Conservation (phyloP, 1,140 invertebrate genomes). For the Ceratosolen solmsi region DNA sequence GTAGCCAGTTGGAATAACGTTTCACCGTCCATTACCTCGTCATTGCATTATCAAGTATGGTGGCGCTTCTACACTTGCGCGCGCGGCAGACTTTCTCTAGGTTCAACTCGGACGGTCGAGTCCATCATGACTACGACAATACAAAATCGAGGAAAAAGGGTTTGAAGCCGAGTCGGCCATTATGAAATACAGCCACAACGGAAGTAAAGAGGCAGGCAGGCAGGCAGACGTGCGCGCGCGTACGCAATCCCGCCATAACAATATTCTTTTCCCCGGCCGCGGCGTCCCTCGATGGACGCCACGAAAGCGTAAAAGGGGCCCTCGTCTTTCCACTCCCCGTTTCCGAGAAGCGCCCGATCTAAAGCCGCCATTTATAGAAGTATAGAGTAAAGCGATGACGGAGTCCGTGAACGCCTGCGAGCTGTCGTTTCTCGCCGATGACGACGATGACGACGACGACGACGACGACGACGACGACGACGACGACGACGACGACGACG, state of each 20-base stretch:
- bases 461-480: too few relatives aligned
- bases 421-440: too few relatives aligned
- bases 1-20: neutral
- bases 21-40: neutral
- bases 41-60: neutral
- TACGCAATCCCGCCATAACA: neutral
- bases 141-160: neutral
- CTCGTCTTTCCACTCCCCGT: neutral
- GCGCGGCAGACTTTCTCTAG: neutral
- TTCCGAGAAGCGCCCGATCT: neutral
- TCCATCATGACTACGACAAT: neutral
- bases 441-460: too few relatives aligned
- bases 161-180: neutral
- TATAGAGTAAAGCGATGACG: too few relatives aligned
- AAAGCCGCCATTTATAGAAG: too few relatives aligned
- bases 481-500: too few relatives aligned
- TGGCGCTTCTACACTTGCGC: neutral
- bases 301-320: slow-evolving; percentile 45
- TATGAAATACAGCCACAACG: too few relatives aligned
- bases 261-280: neutral
- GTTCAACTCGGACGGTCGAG: neutral
- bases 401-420: too few relatives aligned
- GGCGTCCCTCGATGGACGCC: neutral
- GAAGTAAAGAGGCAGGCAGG: too few relatives aligned
- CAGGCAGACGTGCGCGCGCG: neutral